Evolutionary conservation across 2,888 invertebrate genomes (phyloP).

Genomic region (Erannis defoliaria): DNA sequence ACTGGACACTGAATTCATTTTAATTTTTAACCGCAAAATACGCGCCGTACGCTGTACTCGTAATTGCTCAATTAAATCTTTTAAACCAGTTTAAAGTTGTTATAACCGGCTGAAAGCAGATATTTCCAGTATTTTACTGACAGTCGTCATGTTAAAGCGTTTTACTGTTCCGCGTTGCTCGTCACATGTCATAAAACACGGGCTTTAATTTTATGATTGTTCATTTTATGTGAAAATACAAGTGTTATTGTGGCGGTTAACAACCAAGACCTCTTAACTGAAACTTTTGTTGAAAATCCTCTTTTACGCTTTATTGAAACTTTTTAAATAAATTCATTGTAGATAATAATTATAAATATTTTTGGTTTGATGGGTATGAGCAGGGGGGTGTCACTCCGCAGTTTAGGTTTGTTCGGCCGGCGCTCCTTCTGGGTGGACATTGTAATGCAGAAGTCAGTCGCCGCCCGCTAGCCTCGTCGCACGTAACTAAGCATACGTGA

Average conservation of each 20-base stretch:
- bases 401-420: too few species aligned
- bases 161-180: constrained; percentile 43
- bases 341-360: too few species aligned
- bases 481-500: too few species aligned
- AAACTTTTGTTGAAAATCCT: neutral
- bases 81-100: constrained; percentile 43
- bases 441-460: too few species aligned
- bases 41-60: constrained; percentile 37
- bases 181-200: constrained; percentile 42
- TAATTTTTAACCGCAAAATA: constrained; percentile 24
- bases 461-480: too few species aligned
- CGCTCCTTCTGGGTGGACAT: too few species aligned
- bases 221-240: constrained; percentile 33
- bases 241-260: constrained; percentile 17
- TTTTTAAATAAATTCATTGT: too few species aligned
- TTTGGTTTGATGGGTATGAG: too few species aligned
- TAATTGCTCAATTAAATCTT: constrained; percentile 51
- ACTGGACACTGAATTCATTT: constrained; percentile 9
- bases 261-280: neutral
- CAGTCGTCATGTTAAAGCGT: constrained; percentile 42
- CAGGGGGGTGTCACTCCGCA: too few species aligned
- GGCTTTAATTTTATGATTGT: constrained; percentile 39
- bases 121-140: constrained; percentile 54
- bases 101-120: constrained; percentile 42
- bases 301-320: too few species aligned